Evolutionary conservation across 2,113 vertebrate genomes (phyloP).

Genomic region (Limanda limanda): DNA sequence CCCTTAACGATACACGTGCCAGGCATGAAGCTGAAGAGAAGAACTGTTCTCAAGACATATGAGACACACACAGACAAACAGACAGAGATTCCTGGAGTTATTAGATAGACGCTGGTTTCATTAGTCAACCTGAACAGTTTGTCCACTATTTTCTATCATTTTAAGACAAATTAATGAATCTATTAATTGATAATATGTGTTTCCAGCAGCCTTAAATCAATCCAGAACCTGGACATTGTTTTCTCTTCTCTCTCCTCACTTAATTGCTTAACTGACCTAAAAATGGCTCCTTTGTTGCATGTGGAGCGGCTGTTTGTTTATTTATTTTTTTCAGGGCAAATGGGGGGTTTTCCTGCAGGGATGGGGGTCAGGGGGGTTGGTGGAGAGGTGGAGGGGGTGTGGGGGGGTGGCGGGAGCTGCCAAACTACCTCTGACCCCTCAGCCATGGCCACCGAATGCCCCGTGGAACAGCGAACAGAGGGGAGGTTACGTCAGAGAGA

Average conservation of each 20-base stretch:
- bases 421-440: slow-evolving; percentile 37
- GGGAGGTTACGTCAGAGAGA: background rate
- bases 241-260: slow-evolving; percentile 12
- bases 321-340: slow-evolving; percentile 44
- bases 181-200: background rate
- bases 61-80: no score
- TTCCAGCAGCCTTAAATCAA: no score
- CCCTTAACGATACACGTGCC: no score
- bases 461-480: background rate
- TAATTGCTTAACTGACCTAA: slow-evolving; percentile 51
- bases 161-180: background rate
- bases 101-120: no score
- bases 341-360: slow-evolving; percentile 30
- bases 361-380: background rate
- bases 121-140: background rate
- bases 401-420: background rate
- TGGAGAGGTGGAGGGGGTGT: background rate
- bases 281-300: slow-evolving; percentile 42
- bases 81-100: no score
- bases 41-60: no score
- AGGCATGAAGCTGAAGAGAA: no score
- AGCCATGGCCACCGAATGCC: slow-evolving; percentile 3
- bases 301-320: slow-evolving; percentile 50
- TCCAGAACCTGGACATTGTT: background rate
- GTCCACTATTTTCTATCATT: background rate